A percentile compares a stretch with the other conserved stretches of the same genome.
Evolutionary conservation across 1,140 invertebrate genomes (phyloP).

Genomic region (Elysia chlorotica): DNA sequence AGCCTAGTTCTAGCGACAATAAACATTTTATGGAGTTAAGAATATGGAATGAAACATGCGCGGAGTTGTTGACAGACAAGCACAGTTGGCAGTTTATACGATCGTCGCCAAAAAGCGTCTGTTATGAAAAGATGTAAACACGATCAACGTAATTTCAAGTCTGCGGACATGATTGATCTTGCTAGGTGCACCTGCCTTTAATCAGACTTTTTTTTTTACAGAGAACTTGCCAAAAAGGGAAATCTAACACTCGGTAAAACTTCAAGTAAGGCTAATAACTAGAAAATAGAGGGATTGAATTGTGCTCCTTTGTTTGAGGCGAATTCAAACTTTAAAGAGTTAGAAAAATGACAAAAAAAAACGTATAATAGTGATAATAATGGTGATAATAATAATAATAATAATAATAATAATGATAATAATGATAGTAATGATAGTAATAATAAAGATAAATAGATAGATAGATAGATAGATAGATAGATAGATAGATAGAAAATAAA

Average conservation of each 20-base stretch:
- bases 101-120: no score
- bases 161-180: no score
- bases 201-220: no score
- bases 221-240: neutral
- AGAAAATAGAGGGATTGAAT: neutral
- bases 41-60: neutral
- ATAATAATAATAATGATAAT: constrained; percentile 1
- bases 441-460: no score
- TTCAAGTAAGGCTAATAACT: neutral
- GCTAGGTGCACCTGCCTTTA: no score
- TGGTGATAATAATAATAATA: neutral
- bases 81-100: no score
- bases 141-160: no score
- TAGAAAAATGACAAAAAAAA: neutral
- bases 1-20: neutral
- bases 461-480: neutral
- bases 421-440: neutral
- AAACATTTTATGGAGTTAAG: neutral
- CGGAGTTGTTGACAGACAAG: neutral
- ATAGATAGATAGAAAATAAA: neutral
- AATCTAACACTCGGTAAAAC: neutral
- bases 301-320: no score
- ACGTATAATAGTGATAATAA: neutral
- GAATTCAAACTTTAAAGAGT: no score
- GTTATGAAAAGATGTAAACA: no score